A percentile compares a stretch with the other conserved stretches of the same genome.
Evolutionary conservation across 2,797 vertebrate genomes (phyloP).

Genomic region (Ceyx erithaca): DNA sequence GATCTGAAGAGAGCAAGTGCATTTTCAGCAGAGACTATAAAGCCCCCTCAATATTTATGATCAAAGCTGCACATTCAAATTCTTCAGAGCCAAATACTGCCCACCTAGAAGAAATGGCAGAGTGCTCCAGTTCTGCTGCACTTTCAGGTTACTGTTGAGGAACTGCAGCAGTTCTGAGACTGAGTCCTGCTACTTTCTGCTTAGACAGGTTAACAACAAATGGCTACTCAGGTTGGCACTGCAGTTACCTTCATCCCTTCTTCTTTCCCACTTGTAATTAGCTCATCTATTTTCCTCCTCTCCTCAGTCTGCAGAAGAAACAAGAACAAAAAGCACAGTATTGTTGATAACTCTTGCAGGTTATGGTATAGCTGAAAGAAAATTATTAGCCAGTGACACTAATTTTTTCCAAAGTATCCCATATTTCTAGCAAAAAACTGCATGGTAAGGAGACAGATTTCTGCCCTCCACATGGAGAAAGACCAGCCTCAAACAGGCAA

Average conservation of each 20-base stretch:
- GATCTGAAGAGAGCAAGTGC: neutral
- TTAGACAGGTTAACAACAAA: neutral
- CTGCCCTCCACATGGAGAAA: neutral
- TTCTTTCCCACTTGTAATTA: conserved; percentile 92
- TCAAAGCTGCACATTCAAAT: neutral
- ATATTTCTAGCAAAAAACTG: neutral
- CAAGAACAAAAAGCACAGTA: neutral
- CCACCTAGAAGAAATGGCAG: neutral
- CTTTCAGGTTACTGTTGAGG: neutral
- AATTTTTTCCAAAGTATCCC: neutral
- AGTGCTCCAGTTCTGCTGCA: neutral
- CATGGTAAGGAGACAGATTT: neutral
- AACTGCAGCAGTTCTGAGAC: neutral
- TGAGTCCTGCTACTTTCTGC: neutral
- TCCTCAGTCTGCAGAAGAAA: conserved; percentile 86
- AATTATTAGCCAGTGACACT: neutral
- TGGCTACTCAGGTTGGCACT: neutral
- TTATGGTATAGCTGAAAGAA: neutral
- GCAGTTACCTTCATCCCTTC: conserved; percentile 93
- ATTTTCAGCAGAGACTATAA: neutral
- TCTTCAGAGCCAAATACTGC: neutral
- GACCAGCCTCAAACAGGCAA: too few relatives aligned
- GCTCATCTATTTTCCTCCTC: conserved; percentile 88
- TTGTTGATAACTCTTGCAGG: neutral
- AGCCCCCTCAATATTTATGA: neutral